A percentile compares a stretch with the other conserved stretches of the same genome.
Conservation (phyloP, 1,140 invertebrate species). For the Zophobas atratus region DNA sequence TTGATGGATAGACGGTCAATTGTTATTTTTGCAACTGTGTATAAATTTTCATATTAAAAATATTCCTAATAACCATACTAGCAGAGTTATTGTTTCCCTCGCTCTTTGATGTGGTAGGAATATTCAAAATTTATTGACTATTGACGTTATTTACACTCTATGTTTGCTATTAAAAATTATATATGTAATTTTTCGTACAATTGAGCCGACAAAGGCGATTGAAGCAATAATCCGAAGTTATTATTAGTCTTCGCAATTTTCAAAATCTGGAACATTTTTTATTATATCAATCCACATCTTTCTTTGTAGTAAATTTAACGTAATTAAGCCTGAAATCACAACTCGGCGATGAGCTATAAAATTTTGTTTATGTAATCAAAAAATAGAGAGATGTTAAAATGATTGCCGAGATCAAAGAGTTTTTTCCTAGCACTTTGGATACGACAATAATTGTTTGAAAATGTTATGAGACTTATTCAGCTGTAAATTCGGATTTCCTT, state of each 20-base stretch:
- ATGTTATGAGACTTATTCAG: not conserved
- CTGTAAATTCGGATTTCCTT: not conserved
- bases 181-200: too few relatives aligned
- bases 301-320: not conserved
- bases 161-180: too few relatives aligned
- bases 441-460: conserved; percentile 22
- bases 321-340: not conserved
- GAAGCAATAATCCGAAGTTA: not conserved
- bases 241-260: not conserved
- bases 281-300: not conserved
- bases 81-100: too few relatives aligned
- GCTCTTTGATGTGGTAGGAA: too few relatives aligned
- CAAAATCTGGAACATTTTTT: conserved; percentile 1
- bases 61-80: too few relatives aligned
- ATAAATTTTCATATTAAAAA: too few relatives aligned
- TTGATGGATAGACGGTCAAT: too few relatives aligned
- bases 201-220: too few relatives aligned
- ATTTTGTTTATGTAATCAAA: conserved; percentile 24
- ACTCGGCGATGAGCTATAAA: conserved; percentile 4
- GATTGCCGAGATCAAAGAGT: conserved; percentile 25
- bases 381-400: conserved; percentile 35
- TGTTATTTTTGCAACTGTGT: too few relatives aligned
- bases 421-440: conserved; percentile 12
- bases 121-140: too few relatives aligned
- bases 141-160: too few relatives aligned